Conservation (phyloP, 2,797 vertebrate genomes). For the Microctenopoma steveboyesi region DNA sequence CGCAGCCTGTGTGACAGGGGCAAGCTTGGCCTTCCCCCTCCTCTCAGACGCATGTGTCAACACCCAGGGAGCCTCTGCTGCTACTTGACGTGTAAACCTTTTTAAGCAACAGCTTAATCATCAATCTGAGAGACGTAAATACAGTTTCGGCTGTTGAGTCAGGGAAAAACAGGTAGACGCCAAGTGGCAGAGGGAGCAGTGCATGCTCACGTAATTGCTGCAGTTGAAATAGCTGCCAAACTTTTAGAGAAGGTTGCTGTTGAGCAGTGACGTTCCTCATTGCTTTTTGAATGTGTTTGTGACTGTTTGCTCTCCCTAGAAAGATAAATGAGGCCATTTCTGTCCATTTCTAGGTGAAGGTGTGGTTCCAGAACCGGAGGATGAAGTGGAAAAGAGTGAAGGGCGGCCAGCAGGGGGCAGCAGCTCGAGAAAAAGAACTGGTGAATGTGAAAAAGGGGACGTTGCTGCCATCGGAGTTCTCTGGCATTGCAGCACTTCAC, state of each 20-base stretch:
- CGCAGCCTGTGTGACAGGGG: conserved; percentile 40
- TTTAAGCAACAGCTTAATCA: conserved; percentile 87
- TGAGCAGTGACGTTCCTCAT: background rate
- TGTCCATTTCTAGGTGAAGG: conserved; percentile 89
- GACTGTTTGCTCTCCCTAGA: conserved; percentile 1
- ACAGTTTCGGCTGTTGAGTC: conserved; percentile 79
- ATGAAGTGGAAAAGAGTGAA: conserved; percentile 99
- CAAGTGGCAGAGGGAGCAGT: conserved; percentile 81
- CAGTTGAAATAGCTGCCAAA: conserved; percentile 76
- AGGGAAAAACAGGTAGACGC: conserved; percentile 81
- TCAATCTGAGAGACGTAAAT: conserved; percentile 87
- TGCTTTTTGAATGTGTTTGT: conserved; percentile 7
- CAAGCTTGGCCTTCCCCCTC: conserved; percentile 37
- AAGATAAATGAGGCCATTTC: conserved; percentile 10
- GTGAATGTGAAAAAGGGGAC: conserved; percentile 98
- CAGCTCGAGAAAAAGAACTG: conserved; percentile 96
- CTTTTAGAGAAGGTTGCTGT: conserved; percentile 23
- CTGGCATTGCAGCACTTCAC: conserved; percentile 91
- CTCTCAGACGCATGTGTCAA: conserved; percentile 49
- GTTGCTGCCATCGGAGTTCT: conserved; percentile 94
- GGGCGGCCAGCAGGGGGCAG: conserved; percentile 96
- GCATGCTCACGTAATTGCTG: conserved; percentile 69
- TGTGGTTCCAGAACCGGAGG: conserved; percentile 98
- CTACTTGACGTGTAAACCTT: conserved; percentile 74
- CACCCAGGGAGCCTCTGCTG: conserved; percentile 64